phyloP scores from a whole-genome alignment of 2,113 vertebrate genomes.

The Uropsilus gracilis region DNA sequence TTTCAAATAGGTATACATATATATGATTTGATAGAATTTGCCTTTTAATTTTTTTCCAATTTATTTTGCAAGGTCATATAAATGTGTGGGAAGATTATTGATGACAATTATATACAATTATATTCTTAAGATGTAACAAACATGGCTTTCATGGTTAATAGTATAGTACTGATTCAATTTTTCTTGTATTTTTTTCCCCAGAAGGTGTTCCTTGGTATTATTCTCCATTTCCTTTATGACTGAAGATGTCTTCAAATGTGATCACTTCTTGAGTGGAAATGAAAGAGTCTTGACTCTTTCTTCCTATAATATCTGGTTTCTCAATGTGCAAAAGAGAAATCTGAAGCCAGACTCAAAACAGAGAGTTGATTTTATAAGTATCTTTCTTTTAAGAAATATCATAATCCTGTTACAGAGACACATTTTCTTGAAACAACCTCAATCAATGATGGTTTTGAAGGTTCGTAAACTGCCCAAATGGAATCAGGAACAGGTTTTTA shows the following conservation, averaged over 20 bases:
- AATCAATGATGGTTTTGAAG: not conserved
- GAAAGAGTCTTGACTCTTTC: not conserved
- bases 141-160: conserved; percentile 45
- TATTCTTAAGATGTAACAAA: conserved; percentile 14
- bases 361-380: not conserved
- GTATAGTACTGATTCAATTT: not conserved
- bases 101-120: not conserved
- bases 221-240: not conserved
- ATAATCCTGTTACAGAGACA: not conserved
- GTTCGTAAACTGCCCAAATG: not conserved
- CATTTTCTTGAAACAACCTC: not conserved
- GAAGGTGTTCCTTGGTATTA: not conserved
- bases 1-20: no score
- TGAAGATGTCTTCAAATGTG: not conserved
- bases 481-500: not conserved
- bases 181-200: not conserved
- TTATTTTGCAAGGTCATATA: conserved; percentile 19
- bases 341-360: not conserved
- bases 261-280: not conserved
- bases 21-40: no score
- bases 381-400: no score
- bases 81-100: conserved; percentile 34
- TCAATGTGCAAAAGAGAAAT: not conserved
- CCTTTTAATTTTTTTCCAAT: not conserved
- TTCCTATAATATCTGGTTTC: not conserved